These are phyloP conservation scores for Neria commutata DNA, from an alignment of 2,888 invertebrate species.

Conservation along the genomic window DNA sequence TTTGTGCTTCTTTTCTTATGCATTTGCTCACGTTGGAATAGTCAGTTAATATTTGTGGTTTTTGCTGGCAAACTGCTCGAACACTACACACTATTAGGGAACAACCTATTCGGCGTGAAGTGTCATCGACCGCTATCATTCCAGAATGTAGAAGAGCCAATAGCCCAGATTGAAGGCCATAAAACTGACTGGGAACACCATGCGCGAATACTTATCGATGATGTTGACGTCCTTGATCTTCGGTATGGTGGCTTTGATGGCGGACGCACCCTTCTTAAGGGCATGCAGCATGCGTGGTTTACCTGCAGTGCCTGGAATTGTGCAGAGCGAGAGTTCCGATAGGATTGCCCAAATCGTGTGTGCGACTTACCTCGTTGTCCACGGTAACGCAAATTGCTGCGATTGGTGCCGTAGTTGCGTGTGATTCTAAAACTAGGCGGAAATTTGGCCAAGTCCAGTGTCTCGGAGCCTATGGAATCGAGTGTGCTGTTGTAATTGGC, in stretches of 20 bases:
- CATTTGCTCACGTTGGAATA: not conserved
- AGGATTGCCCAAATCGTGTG: not conserved
- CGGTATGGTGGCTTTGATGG: slow-evolving; percentile 88
- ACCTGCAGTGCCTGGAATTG: slow-evolving; percentile 37
- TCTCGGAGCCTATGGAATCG: slow-evolving; percentile 67
- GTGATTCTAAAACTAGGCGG: slow-evolving; percentile 79
- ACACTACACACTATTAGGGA: slow-evolving; percentile 41
- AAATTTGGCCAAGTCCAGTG: slow-evolving; percentile 70
- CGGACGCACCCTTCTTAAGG: slow-evolving; percentile 82
- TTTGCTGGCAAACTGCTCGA: slow-evolving; percentile 7
- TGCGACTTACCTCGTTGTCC: slow-evolving; percentile 62
- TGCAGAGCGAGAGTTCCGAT: not conserved
- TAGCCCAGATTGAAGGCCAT: slow-evolving; percentile 94
- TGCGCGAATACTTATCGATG: slow-evolving; percentile 95
- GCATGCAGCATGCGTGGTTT: slow-evolving; percentile 78
- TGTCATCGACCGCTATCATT: slow-evolving; percentile 61
- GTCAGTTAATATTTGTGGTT: slow-evolving; percentile 10
- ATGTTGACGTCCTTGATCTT: slow-evolving; percentile 97
- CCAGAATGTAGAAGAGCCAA: slow-evolving; percentile 90
- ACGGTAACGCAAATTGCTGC: slow-evolving; percentile 67
- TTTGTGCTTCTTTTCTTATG: not conserved
- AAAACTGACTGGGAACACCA: slow-evolving; percentile 95
- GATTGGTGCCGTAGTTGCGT: slow-evolving; percentile 67
- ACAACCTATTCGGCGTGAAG: slow-evolving; percentile 45
- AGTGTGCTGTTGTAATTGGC: slow-evolving; percentile 70